These are phyloP conservation scores for Apodemia hepburni DNA, from an alignment of 2,888 invertebrate genomes.

Conservation along the genomic window DNA sequence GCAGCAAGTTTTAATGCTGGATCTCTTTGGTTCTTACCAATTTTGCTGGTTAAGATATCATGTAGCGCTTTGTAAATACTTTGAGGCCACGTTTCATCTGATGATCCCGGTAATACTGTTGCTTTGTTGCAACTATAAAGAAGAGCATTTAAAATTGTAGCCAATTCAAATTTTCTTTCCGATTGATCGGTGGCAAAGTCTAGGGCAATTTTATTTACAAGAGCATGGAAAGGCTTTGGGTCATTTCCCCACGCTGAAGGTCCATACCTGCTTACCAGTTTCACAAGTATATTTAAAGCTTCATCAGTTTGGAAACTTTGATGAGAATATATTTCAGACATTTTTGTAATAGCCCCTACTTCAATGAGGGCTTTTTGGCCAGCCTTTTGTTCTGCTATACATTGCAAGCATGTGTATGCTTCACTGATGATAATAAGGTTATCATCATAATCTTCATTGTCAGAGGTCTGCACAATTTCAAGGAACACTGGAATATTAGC, in stretches of 20 bases:
- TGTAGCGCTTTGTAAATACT: conserved; percentile 90
- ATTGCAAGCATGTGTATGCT: conserved; percentile 90
- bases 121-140: conserved; percentile 86
- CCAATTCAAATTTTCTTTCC: conserved; percentile 93
- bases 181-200: conserved; percentile 95
- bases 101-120: conserved; percentile 81
- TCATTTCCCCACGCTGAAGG: conserved; percentile 88
- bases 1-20: conserved; percentile 92
- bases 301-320: conserved; percentile 95
- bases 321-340: conserved; percentile 92
- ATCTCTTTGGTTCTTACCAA: conserved; percentile 93
- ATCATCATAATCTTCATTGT: conserved; percentile 92
- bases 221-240: conserved; percentile 88
- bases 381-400: conserved; percentile 87
- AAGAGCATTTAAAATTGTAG: conserved; percentile 87
- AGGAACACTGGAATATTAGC: conserved; percentile 90
- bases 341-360: conserved; percentile 88
- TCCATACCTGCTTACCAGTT: conserved; percentile 86
- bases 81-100: conserved; percentile 89
- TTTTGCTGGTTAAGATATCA: conserved; percentile 92
- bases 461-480: conserved; percentile 91
- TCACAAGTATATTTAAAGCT: conserved; percentile 89
- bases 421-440: conserved; percentile 93
- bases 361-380: conserved; percentile 90
- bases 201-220: conserved; percentile 90